Conservation (phyloP, 1,140 invertebrate species). For the Adelges cooleyi region DNA sequence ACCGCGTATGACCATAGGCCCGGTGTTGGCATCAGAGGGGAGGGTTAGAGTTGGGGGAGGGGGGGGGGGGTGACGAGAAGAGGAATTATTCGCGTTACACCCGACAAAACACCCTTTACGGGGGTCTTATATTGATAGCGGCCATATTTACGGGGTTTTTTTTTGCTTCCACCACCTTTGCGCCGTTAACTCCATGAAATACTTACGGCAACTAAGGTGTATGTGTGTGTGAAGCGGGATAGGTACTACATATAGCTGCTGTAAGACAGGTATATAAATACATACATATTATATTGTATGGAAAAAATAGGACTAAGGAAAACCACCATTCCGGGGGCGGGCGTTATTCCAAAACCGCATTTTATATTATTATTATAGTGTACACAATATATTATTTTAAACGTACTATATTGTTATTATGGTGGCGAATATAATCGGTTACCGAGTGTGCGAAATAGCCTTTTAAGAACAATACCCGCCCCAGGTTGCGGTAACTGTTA, state of each 20-base stretch:
- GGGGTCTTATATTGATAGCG: neutral
- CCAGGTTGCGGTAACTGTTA: slow-evolving; percentile 26
- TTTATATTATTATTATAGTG: slow-evolving; percentile 1
- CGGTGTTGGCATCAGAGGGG: too few relatives aligned
- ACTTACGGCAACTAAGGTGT: neutral
- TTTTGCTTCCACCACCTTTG: neutral
- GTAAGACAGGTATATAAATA: too few relatives aligned
- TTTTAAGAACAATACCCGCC: slow-evolving; percentile 19
- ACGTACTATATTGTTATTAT: slow-evolving; percentile 7
- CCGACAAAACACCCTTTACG: neutral
- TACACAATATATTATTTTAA: neutral
- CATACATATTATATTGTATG: too few relatives aligned
- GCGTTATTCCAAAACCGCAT: neutral
- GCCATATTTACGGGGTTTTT: neutral
- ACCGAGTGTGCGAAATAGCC: slow-evolving; percentile 21
- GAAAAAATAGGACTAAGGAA: too few relatives aligned
- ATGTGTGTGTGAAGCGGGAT: too few relatives aligned
- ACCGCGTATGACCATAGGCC: neutral
- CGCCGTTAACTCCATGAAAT: neutral
- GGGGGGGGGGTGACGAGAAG: neutral
- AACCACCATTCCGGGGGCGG: neutral
- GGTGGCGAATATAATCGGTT: slow-evolving; percentile 19
- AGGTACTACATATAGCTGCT: too few relatives aligned
- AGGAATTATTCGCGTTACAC: neutral
- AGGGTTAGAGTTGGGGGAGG: neutral